Evolutionary conservation across 92 coral and sea anemone genomes (phyloP), one percentile per base, ranked within the genome.

Genomic region (Parazoanthus darwini): DNA sequence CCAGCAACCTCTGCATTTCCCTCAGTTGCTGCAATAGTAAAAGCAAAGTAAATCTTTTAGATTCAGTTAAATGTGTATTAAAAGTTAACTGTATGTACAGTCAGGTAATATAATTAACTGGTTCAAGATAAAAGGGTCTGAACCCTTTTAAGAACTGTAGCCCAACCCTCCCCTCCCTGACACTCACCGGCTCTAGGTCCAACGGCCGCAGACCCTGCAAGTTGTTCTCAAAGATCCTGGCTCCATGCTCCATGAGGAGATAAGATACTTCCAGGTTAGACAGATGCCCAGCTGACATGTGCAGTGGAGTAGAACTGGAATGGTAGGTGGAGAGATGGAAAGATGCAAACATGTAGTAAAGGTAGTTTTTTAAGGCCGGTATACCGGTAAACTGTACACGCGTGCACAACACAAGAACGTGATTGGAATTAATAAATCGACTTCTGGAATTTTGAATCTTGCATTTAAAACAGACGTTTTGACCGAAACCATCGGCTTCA

Each of bases 241-340:
- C 99, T 22, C 99, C 99, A 93, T 97, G 98, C 74, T 97, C 99
- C 15, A 97, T 95, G 23, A 97, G 91, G 75, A 97, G 93, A 86
- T 94, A 95, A 0, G 99, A 97, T 46, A 97, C 94, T 88, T 97
- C 99, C 37, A 94, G 93, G 83, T 96, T 94, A 79, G 93, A 93
- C 71, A 92, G 91, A 70, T 93, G 95, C 22, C 96, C 98, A 29
- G 98, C 99, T 39, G 98, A 97, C 96, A 97, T 88, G 73, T 97
- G 99, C 39, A 97, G 89, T 8, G 99, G 99, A 36, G 99, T 97
- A 83, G 97, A 93, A 51, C 99, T 97, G 84, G 11, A 91, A 80
- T 36, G 42, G 44, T 13, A 74, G 44, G 85, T 26, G 26, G 38
- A 46, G 22, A 33, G 35, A 59, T 58, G 37, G 54, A 18, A 63